Conservation (phyloP, 2,797 vertebrate genomes). For the Ceyx erithaca region DNA sequence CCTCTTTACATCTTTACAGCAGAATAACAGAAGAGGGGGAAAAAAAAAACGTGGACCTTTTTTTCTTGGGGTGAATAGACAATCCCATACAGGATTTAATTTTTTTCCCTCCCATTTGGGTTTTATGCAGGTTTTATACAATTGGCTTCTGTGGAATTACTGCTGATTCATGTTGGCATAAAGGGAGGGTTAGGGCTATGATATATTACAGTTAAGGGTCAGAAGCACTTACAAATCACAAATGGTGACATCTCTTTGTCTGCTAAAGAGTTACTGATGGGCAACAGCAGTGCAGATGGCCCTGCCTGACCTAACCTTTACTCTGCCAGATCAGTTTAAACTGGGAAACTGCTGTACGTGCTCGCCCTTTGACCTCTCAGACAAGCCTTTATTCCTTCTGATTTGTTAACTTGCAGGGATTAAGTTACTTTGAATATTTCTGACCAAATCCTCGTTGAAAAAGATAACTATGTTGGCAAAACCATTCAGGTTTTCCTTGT, state of each 20-base stretch:
- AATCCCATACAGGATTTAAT: too few relatives aligned
- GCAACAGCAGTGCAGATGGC: not conserved
- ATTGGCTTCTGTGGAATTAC: not conserved
- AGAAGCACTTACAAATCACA: not conserved
- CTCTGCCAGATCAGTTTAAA: not conserved
- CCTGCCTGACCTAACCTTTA: not conserved
- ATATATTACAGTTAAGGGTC: not conserved
- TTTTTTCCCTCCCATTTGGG: not conserved
- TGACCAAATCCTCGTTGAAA: not conserved
- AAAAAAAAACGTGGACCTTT: not conserved
- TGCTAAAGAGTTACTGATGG: not conserved
- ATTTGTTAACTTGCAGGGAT: not conserved
- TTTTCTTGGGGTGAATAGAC: not conserved
- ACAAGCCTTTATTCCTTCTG: not conserved
- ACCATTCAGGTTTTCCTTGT: not conserved
- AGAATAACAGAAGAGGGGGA: fast-evolving
- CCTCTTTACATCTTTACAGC: not conserved
- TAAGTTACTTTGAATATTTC: not conserved
- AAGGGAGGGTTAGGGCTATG: not conserved
- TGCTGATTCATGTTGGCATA: not conserved
- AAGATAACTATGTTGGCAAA: not conserved
- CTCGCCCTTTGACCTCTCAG: not conserved
- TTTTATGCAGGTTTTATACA: not conserved
- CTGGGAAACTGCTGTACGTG: fast-evolving
- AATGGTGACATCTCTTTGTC: not conserved